Evolutionary conservation across 2,113 vertebrate genomes (phyloP).

Genomic region (Tichodroma muraria): DNA sequence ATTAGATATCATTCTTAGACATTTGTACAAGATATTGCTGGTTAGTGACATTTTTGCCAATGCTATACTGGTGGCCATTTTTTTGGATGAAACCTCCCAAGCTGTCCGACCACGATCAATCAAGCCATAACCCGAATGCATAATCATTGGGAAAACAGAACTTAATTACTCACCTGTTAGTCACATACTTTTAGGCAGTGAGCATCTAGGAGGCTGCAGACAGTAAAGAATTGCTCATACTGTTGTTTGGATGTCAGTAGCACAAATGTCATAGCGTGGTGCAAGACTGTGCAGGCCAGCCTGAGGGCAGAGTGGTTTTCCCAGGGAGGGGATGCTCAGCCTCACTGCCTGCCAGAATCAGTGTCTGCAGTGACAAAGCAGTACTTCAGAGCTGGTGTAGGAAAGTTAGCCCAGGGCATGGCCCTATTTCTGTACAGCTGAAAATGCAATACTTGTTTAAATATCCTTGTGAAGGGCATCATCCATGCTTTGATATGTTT

Average conservation of each 20-base stretch:
- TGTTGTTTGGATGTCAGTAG: not conserved
- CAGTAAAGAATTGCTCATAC: not conserved
- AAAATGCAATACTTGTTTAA: not conserved
- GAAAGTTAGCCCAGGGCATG: not conserved
- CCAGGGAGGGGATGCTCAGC: not conserved
- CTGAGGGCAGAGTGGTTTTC: not conserved
- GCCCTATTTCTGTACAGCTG: not conserved
- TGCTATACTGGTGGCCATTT: not conserved
- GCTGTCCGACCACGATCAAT: not conserved
- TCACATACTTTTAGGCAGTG: not conserved
- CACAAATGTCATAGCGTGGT: not conserved
- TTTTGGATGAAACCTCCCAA: not conserved
- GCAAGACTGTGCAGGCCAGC: not conserved
- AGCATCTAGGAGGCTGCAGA: not conserved
- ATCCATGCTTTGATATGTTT: not conserved
- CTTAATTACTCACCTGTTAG: not conserved
- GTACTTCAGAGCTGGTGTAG: not conserved
- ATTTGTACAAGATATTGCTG: not conserved
- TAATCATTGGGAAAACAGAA: not conserved
- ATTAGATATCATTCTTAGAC: not conserved
- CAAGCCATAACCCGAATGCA: not conserved
- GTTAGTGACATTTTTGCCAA: not conserved
- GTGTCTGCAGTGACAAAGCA: not conserved
- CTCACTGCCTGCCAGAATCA: fast-evolving
- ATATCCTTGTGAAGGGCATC: not conserved